Conservation (phyloP, 2,888 invertebrate genomes). For the Ormyrus rosae region DNA sequence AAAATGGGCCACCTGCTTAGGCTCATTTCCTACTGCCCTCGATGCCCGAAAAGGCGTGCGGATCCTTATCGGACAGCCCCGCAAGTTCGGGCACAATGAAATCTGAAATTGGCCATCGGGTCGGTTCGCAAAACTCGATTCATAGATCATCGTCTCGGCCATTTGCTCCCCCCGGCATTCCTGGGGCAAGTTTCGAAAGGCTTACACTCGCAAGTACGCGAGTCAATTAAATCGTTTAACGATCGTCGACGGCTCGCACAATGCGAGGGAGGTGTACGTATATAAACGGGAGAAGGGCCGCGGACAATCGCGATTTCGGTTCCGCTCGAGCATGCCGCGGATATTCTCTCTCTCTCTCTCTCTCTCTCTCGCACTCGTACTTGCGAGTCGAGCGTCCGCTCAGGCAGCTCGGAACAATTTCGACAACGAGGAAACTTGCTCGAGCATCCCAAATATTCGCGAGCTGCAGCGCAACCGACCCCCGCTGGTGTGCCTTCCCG, state of each 20-base stretch:
- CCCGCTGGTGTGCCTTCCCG: not conserved
- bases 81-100: conserved; percentile 17
- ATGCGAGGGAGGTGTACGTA: conserved; percentile 25
- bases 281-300: not conserved
- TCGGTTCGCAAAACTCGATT: conserved; percentile 34
- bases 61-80: too few species aligned
- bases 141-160: conserved; percentile 42
- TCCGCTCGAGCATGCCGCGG: not conserved
- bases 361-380: conserved; percentile 20
- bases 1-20: too few species aligned
- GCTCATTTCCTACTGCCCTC: too few species aligned
- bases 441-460: conserved; percentile 58
- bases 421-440: conserved; percentile 54
- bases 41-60: too few species aligned
- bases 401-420: conserved; percentile 57
- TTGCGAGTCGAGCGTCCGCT: conserved; percentile 11
- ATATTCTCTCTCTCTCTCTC: not conserved
- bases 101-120: conserved; percentile 37
- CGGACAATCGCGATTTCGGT: conserved; percentile 25
- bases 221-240: conserved; percentile 57
- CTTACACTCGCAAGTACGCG: not conserved
- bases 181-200: not conserved
- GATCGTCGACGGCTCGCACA: conserved; percentile 42
- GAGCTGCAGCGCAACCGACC: not conserved
- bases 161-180: conserved; percentile 3